Evolutionary conservation across 2,888 invertebrate species (phyloP).

Genomic region (Apoda limacodes): DNA sequence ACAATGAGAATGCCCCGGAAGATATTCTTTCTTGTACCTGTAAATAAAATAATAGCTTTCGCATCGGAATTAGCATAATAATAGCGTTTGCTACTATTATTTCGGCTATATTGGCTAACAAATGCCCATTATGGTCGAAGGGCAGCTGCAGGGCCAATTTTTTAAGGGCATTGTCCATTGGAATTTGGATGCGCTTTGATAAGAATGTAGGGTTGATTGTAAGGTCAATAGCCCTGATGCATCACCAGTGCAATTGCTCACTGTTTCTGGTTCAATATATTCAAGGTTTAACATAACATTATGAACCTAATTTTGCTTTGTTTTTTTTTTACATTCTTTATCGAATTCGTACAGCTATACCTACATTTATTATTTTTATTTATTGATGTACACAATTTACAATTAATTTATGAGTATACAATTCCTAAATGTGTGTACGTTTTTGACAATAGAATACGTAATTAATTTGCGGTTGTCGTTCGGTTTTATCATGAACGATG

Average conservation of each 20-base stretch:
- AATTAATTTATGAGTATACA: too few relatives aligned
- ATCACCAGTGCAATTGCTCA: constrained; percentile 16
- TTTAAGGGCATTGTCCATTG: constrained; percentile 54
- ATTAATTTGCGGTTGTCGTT: too few relatives aligned
- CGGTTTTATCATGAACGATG: too few relatives aligned
- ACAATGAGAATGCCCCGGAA: constrained; percentile 41
- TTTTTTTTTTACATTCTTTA: too few relatives aligned
- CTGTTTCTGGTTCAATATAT: constrained; percentile 13
- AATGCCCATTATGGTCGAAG: constrained; percentile 38
- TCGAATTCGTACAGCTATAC: too few relatives aligned
- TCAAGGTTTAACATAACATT: constrained; percentile 4
- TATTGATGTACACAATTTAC: too few relatives aligned
- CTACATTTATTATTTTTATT: too few relatives aligned
- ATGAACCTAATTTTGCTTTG: background rate
- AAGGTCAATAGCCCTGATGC: constrained; percentile 39
- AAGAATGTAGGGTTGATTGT: constrained; percentile 28
- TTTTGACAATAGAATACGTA: too few relatives aligned
- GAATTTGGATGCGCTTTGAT: constrained; percentile 39
- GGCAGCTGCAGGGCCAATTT: constrained; percentile 52
- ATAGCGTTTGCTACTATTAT: constrained; percentile 54
- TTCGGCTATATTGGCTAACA: constrained; percentile 54
- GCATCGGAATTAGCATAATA: constrained; percentile 58
- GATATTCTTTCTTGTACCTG: constrained; percentile 43
- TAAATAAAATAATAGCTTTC: constrained; percentile 50
- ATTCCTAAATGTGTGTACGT: too few relatives aligned